These are phyloP conservation scores for Naso thynnoides DNA, from an alignment of 2,797 vertebrate genomes.

Conservation along the genomic window DNA sequence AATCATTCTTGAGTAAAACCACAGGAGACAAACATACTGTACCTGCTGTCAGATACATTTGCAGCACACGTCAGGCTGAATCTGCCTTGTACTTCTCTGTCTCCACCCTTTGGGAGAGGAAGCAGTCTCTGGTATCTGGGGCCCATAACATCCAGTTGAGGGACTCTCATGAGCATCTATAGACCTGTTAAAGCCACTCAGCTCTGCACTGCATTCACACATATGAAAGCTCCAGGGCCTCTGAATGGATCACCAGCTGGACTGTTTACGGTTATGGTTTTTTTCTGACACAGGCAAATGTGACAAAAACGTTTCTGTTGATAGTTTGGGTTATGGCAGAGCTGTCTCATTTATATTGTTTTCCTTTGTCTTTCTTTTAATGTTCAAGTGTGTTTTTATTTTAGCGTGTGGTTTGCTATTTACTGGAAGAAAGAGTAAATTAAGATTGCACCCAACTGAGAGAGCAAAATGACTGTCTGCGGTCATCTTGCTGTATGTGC, in stretches of 20 bases:
- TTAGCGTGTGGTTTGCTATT: constrained; percentile 34
- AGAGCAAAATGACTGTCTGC: constrained; percentile 23
- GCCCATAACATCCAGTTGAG: constrained; percentile 70
- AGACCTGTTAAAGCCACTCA: constrained; percentile 72
- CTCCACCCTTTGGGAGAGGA: constrained; percentile 34
- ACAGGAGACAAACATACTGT: constrained; percentile 14
- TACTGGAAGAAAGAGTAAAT: constrained; percentile 45
- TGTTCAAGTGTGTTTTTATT: constrained; percentile 45
- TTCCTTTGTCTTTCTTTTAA: constrained; percentile 49
- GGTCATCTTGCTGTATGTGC: constrained; percentile 25
- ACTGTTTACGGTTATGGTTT: constrained; percentile 68
- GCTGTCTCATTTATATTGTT: constrained; percentile 45
- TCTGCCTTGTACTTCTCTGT: constrained; percentile 12
- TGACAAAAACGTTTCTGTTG: constrained; percentile 59
- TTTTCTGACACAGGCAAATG: constrained; percentile 58
- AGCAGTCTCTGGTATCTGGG: constrained; percentile 47
- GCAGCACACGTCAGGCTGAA: constrained; percentile 61
- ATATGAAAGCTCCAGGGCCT: constrained; percentile 50
- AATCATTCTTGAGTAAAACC: constrained; percentile 47
- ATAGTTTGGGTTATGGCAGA: constrained; percentile 43
- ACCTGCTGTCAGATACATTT: constrained; percentile 61
- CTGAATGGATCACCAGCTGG: constrained; percentile 76
- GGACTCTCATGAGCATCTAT: constrained; percentile 57
- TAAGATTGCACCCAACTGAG: constrained; percentile 26
- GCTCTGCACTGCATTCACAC: constrained; percentile 57